Conservation (phyloP, 1,140 invertebrate genomes). For the Lasioglossum baleicum region DNA sequence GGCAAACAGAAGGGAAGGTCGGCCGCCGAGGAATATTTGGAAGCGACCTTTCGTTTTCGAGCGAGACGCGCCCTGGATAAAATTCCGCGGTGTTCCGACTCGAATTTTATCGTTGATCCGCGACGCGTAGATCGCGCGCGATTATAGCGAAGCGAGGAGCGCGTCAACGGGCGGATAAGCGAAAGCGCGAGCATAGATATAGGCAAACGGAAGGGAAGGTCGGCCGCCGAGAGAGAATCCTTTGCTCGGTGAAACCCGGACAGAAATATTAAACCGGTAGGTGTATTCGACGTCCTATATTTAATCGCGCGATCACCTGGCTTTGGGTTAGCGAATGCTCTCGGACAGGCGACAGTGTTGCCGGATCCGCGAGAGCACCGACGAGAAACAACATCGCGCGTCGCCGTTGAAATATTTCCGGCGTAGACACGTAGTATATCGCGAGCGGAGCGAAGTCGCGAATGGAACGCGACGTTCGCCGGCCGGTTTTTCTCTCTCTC, state of each 20-base stretch:
- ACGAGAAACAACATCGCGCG: constrained; percentile 32
- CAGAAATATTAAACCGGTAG: constrained; percentile 52
- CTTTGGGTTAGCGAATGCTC: constrained; percentile 43
- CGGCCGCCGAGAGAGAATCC: not conserved
- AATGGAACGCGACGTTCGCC: not conserved
- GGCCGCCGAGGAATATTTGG: no score
- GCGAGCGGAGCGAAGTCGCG: constrained; percentile 25
- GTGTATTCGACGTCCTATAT: constrained; percentile 62
- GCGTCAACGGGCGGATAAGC: no score
- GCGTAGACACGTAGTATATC: constrained; percentile 39
- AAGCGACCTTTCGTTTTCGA: no score
- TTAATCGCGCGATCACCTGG: constrained; percentile 68
- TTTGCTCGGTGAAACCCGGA: constrained; percentile 32
- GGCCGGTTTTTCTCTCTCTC: no score
- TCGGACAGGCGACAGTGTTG: constrained; percentile 52
- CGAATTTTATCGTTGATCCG: not conserved
- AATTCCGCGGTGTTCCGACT: not conserved
- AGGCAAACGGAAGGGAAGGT: constrained; percentile 7
- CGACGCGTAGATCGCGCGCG: no score
- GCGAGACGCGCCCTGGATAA: not conserved
- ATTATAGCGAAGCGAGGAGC: no score
- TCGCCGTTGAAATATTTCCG: constrained; percentile 63
- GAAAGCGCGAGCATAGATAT: no score
- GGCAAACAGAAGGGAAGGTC: no score
- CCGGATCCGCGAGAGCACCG: constrained; percentile 39